Evolutionary conservation across 2,113 vertebrate genomes (phyloP).

Genomic region (Pseudorectes ferrugineus): DNA sequence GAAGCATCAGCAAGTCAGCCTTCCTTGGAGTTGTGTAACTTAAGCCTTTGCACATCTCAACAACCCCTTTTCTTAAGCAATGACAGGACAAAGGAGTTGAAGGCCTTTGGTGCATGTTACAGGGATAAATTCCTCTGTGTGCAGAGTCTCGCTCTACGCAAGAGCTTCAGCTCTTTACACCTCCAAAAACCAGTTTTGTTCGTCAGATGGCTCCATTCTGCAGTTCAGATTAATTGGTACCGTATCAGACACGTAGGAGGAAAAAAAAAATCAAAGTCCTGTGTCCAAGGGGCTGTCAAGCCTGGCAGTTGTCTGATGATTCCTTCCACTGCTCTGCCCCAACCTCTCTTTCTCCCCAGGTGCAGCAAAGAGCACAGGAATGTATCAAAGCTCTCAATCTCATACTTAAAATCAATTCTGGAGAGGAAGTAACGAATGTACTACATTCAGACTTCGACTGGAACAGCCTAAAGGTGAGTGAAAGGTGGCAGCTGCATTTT

Average conservation of each 20-base stretch:
- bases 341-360: conserved; percentile 62
- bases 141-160: not conserved
- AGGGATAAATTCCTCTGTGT: not conserved
- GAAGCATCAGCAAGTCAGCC: not conserved
- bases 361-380: conserved; percentile 85
- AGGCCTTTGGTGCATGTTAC: not conserved
- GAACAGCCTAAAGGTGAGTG: conserved; percentile 79
- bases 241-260: fast-evolving
- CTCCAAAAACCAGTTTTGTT: not conserved
- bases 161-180: not conserved
- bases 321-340: not conserved
- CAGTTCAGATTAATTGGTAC: not conserved
- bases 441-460: conserved; percentile 80
- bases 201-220: not conserved
- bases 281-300: not conserved
- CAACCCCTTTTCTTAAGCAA: not conserved
- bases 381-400: conserved; percentile 83
- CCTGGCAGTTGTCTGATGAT: not conserved
- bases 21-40: not conserved
- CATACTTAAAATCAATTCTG: conserved; percentile 80
- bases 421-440: conserved; percentile 75
- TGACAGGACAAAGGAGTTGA: not conserved
- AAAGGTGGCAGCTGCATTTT: not conserved
- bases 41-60: not conserved
- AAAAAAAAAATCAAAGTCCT: not conserved